Conservation (phyloP, 2,797 vertebrate genomes). For the Gymnocypris eckloni region DNA sequence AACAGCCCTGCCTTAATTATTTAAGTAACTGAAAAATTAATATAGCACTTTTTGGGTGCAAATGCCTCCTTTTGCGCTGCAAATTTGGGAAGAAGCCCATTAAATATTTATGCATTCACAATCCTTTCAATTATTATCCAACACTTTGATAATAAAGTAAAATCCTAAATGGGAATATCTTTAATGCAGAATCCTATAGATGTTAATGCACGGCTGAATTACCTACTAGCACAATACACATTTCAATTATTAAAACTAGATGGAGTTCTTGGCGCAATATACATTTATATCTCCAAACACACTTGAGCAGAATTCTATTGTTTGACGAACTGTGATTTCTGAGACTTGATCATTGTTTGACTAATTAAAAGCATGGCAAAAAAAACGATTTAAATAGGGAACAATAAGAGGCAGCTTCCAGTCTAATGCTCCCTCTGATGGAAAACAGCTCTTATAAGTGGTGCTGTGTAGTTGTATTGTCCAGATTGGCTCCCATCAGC, state of each 20-base stretch:
- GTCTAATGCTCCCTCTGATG: background rate
- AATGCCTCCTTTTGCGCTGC: constrained; percentile 70
- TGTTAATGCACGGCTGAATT: constrained; percentile 55
- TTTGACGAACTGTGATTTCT: constrained; percentile 27
- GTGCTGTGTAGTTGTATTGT: background rate
- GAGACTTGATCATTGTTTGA: constrained; percentile 13
- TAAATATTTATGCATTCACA: constrained; percentile 75
- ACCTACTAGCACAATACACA: constrained; percentile 67
- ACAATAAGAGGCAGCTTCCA: background rate
- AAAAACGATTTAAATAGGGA: constrained; percentile 6
- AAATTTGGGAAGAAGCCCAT: constrained; percentile 68
- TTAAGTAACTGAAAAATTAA: constrained; percentile 75
- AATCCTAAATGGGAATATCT: constrained; percentile 68
- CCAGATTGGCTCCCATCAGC: constrained; percentile 36
- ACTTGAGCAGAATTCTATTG: constrained; percentile 11
- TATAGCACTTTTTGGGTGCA: constrained; percentile 69
- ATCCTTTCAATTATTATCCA: constrained; percentile 74
- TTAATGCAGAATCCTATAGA: constrained; percentile 55
- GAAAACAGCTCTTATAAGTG: constrained; percentile 28
- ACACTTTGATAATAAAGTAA: constrained; percentile 68
- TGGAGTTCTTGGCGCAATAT: constrained; percentile 61
- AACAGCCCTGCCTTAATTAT: constrained; percentile 79
- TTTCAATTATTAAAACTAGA: constrained; percentile 73
- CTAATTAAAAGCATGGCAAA: background rate
- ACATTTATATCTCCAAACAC: constrained; percentile 66